Conservation (phyloP, 2,113 vertebrate species). For the Cyanoramphus novaezelandiae region DNA sequence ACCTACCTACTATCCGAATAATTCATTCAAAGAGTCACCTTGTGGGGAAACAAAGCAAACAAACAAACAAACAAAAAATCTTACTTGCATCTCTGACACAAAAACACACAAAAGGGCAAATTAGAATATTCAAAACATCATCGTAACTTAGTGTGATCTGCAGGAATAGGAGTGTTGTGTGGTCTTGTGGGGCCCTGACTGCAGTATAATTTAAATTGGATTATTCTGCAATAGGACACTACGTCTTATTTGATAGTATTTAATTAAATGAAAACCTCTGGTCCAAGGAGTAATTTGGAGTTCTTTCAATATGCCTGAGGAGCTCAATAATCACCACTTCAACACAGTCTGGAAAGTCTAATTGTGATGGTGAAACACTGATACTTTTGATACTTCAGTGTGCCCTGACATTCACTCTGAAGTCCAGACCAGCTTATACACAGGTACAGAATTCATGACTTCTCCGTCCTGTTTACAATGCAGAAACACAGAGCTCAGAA, state of each 20-base stretch:
- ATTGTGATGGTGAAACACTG: neutral
- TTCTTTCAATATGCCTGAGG: neutral
- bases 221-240: constrained; percentile 39
- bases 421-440: neutral
- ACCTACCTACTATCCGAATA: neutral
- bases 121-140: neutral
- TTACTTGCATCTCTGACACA: neutral
- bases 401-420: neutral
- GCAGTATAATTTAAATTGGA: constrained; percentile 26
- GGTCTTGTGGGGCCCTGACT: neutral
- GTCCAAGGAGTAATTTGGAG: constrained; percentile 24
- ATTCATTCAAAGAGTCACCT: neutral
- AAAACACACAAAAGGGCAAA: neutral
- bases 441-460: neutral
- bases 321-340: constrained; percentile 32
- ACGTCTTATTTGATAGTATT: neutral
- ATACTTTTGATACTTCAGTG: neutral
- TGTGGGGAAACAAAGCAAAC: neutral
- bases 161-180: neutral
- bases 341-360: neutral
- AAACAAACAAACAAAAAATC: neutral
- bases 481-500: neutral
- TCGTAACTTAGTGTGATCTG: neutral
- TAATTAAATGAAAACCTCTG: constrained; percentile 47
- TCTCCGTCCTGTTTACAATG: neutral